These are phyloP conservation scores for Dryadula phaetusa DNA, from an alignment of 2,888 invertebrate species.

Conservation along the genomic window DNA sequence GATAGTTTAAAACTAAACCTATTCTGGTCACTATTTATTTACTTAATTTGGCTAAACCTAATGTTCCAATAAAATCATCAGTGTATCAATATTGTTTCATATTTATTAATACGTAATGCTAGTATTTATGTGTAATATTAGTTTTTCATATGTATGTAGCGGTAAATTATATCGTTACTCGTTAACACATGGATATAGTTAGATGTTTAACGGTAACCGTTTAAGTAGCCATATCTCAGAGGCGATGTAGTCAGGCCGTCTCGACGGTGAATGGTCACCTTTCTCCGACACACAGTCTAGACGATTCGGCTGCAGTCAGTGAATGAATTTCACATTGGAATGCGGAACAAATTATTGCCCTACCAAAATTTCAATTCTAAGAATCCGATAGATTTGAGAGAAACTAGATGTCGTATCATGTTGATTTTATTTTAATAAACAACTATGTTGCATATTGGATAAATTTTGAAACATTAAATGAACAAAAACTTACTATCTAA, in stretches of 20 bases:
- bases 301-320: constrained; percentile 75
- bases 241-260: constrained; percentile 62
- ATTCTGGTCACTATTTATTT: no score
- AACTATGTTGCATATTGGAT: neutral
- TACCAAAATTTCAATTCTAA: constrained; percentile 59
- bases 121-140: neutral
- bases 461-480: neutral
- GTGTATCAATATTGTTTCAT: neutral
- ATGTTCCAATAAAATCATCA: neutral
- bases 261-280: constrained; percentile 82
- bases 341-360: constrained; percentile 76
- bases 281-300: constrained; percentile 83
- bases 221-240: constrained; percentile 64
- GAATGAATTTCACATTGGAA: constrained; percentile 81
- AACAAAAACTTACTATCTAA: no score
- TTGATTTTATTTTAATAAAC: neutral
- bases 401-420: neutral
- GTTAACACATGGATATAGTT: constrained; percentile 39
- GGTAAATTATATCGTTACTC: constrained; percentile 32
- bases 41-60: neutral
- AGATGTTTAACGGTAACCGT: constrained; percentile 61
- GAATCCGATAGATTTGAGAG: constrained; percentile 22
- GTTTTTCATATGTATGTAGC: constrained; percentile 26
- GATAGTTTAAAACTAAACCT: no score
- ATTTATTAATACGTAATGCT: constrained; percentile 14